These are phyloP conservation scores for Halcyon smyrnensis DNA, from an alignment of 2,797 vertebrate species.

Conservation along the genomic window DNA sequence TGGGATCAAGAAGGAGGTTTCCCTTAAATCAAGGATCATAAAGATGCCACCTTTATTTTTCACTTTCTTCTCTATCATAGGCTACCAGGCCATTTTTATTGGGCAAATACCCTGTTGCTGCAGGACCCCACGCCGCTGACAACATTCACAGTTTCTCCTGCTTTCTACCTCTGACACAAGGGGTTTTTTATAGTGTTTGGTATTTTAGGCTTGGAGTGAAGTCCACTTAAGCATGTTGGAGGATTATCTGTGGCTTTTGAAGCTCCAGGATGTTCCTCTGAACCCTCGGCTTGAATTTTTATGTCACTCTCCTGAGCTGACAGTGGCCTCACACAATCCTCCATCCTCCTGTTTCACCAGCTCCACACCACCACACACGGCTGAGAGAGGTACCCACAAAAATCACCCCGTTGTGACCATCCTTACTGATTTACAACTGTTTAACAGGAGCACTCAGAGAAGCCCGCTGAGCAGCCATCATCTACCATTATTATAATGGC, in stretches of 20 bases:
- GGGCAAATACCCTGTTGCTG: neutral
- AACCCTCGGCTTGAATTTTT: neutral
- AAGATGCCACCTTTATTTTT: neutral
- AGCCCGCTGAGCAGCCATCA: neutral
- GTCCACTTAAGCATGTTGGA: neutral
- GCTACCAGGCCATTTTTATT: neutral
- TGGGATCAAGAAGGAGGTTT: neutral
- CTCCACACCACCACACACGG: fast-evolving
- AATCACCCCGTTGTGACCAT: neutral
- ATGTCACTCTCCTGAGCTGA: neutral
- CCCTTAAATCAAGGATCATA: neutral
- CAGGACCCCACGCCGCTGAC: neutral
- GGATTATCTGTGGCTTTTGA: neutral
- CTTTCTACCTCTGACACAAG: neutral
- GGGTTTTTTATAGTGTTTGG: neutral
- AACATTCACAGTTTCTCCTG: neutral
- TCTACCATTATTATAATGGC: neutral
- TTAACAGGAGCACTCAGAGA: neutral
- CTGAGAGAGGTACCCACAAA: neutral
- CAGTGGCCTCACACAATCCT: neutral
- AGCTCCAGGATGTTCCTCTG: neutral
- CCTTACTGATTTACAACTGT: neutral
- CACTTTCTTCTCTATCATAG: neutral
- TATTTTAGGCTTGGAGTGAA: neutral
- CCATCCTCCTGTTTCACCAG: neutral